A percentile compares a stretch with the other conserved stretches of the same genome.
phyloP scores from a whole-genome alignment of 2,113 vertebrate species.

The Brienomyrus brachyistius region DNA sequence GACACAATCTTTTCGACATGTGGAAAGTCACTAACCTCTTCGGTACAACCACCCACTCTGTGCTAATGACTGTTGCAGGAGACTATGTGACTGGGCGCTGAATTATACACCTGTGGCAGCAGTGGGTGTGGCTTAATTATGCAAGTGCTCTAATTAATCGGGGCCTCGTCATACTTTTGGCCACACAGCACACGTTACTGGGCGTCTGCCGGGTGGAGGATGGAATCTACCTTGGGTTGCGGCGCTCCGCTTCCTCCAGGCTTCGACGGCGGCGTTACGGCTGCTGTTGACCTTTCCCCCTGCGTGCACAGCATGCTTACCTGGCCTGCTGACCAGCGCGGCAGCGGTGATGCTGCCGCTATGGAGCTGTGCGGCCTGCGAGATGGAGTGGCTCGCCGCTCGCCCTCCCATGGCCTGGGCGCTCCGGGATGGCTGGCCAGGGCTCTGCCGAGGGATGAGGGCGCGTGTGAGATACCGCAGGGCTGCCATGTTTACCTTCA shows the following conservation, averaged over 20 bases:
- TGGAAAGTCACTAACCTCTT: background rate
- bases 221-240: constrained; percentile 71
- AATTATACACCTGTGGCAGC: background rate
- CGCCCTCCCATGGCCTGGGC: constrained; percentile 61
- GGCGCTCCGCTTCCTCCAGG: constrained; percentile 84
- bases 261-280: constrained; percentile 56
- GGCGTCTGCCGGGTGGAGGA: background rate
- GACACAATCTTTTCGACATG: background rate
- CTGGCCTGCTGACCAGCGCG: constrained; percentile 69
- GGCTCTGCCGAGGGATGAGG: constrained; percentile 43
- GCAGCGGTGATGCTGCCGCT: constrained; percentile 66
- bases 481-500: background rate
- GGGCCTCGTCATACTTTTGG: background rate
- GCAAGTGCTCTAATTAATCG: background rate
- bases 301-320: constrained; percentile 74
- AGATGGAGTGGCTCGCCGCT: constrained; percentile 70
- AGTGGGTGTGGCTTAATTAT: background rate
- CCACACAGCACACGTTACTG: background rate
- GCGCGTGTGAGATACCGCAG: background rate
- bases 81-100: background rate
- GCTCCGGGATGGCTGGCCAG: constrained; percentile 72
- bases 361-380: constrained; percentile 80
- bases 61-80: background rate
- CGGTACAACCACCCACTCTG: background rate
- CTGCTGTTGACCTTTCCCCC: constrained; percentile 62